Evolutionary conservation across 2,797 vertebrate genomes (phyloP).

Genomic region (Fratercula arctica): DNA sequence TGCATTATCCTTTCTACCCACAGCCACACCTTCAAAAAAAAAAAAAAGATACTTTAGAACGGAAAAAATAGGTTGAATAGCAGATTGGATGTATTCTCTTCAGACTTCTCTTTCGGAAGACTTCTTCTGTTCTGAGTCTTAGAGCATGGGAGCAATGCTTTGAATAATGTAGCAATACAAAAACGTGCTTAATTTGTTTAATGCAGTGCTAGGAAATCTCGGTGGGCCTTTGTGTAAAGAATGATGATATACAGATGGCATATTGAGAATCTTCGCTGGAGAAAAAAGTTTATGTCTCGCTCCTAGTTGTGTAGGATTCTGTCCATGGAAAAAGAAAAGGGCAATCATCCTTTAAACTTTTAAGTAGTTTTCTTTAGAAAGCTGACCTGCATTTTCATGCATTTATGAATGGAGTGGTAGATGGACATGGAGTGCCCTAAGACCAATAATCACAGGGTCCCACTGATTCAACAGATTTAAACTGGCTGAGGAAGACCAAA

Average conservation of each 20-base stretch:
- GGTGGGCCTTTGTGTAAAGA: neutral
- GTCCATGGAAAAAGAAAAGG: neutral
- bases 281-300: neutral
- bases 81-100: neutral
- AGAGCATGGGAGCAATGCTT: neutral
- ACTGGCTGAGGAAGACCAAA: neutral
- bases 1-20: conserved; percentile 4
- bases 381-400: neutral
- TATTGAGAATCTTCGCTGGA: neutral
- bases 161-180: neutral
- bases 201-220: neutral
- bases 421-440: neutral
- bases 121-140: neutral
- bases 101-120: neutral
- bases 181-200: conserved; percentile 26
- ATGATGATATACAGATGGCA: neutral
- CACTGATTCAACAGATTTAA: neutral
- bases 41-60: neutral
- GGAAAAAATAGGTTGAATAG: conserved; percentile 8
- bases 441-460: neutral
- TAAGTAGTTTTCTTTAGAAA: neutral
- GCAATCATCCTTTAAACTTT: neutral
- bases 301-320: neutral
- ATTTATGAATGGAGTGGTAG: neutral
- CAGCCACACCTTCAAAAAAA: neutral